phyloP scores from a whole-genome alignment of 2,113 vertebrate genomes.

The Acanthisitta chloris region DNA sequence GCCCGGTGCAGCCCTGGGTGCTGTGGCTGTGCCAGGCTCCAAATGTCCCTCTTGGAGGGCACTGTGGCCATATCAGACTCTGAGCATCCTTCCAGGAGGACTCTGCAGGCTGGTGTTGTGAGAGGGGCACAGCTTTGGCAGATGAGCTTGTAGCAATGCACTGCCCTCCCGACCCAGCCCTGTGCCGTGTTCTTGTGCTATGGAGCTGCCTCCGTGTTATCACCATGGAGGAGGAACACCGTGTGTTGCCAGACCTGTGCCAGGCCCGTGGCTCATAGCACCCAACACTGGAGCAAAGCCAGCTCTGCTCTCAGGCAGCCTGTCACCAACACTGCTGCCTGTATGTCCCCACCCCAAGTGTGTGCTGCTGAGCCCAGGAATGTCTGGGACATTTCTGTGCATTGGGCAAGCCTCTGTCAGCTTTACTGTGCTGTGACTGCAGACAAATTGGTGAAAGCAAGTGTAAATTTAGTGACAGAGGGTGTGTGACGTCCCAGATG shows the following conservation, averaged over 20 bases:
- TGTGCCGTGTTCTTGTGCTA: fast-evolving
- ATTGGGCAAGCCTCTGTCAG: not conserved
- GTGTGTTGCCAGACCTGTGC: not conserved
- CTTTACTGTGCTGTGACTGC: not conserved
- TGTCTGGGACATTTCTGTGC: not conserved
- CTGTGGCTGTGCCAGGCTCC: fast-evolving
- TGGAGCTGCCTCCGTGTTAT: fast-evolving
- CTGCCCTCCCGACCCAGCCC: not conserved
- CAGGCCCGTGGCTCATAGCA: fast-evolving
- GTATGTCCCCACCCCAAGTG: not conserved
- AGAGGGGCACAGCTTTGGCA: not conserved
- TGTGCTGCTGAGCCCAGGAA: fast-evolving
- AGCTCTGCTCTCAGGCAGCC: not conserved
- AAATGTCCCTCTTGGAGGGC: not conserved
- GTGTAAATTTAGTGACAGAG: fast-evolving
- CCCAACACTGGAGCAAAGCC: not conserved
- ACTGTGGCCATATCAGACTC: not conserved
- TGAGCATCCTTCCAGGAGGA: not conserved
- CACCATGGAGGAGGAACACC: not conserved
- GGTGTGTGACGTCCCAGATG: too few relatives aligned
- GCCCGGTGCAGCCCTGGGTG: fast-evolving
- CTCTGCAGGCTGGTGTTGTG: not conserved
- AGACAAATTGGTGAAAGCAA: not conserved
- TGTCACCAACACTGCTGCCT: not conserved
- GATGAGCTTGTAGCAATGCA: not conserved